A percentile compares a stretch with the other conserved stretches of the same genome.
Evolutionary conservation across 2,797 vertebrate species (phyloP).

Genomic region (Myotis findleyi): DNA sequence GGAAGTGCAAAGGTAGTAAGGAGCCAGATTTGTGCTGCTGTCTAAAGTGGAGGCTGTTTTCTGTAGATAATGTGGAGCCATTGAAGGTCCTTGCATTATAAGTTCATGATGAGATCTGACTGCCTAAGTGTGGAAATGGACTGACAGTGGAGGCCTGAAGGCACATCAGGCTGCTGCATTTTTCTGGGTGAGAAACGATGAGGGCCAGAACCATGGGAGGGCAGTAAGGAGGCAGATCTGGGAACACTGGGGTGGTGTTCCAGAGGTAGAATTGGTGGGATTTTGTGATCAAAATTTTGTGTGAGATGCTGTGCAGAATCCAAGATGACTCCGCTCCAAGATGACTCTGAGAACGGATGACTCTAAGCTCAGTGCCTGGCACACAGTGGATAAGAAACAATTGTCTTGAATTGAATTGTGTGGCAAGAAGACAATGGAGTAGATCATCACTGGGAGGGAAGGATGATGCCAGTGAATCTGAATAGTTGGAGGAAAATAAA

Average conservation of each 20-base stretch:
- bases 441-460: conserved; percentile 75
- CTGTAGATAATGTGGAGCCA: not conserved
- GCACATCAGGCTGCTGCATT: not conserved
- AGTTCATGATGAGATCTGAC: not conserved
- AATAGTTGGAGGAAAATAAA: conserved; percentile 78
- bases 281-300: conserved; percentile 29
- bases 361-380: conserved; percentile 81
- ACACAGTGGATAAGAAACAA: conserved; percentile 82
- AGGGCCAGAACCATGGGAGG: not conserved
- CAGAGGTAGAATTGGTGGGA: conserved; percentile 25
- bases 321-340: conserved; percentile 81
- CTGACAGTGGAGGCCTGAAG: not conserved
- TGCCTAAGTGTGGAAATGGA: not conserved
- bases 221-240: not conserved
- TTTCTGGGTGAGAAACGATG: not conserved
- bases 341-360: conserved; percentile 77
- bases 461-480: conserved; percentile 77
- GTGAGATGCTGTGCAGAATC: conserved; percentile 45
- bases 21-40: not conserved
- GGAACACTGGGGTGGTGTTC: not conserved
- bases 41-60: not conserved
- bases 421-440: conserved; percentile 78
- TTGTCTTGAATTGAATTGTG: conserved; percentile 81
- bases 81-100: not conserved
- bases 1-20: not conserved